Base-by-base conservation (phyloP, 1,140 invertebrate species). In the Pygmarrhopalites habei region DNA sequence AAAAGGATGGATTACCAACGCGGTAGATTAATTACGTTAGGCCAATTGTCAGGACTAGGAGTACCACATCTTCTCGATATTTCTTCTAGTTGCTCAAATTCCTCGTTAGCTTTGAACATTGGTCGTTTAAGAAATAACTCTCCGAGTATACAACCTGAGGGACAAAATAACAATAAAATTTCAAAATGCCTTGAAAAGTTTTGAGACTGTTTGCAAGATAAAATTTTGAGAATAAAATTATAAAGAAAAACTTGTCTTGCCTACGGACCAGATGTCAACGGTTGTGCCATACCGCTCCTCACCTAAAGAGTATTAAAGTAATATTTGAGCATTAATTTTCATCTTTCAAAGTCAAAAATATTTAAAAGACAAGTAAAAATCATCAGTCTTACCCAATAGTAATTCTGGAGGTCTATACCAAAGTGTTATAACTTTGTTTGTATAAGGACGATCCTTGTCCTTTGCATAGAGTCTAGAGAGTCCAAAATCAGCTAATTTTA, bases 201-300 rank as follows among this genome's bases (percentile, higher is more conserved):
- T n/a, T n/a, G n/a, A n/a, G n/a, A n/a, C n/a, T n/a, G n/a, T n/a
- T n/a, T n/a, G n/a, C n/a, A n/a, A n/a, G n/a, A n/a, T n/a, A n/a
- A n/a, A n/a, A n/a, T n/a, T n/a, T n/a, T n/a, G n/a, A n/a, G n/a
- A n/a, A n/a, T n/a, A n/a, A n/a, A n/a, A n/a, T n/a, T n/a, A n/a
- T n/a, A n/a, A n/a, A n/a, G n/a, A n/a, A n/a, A n/a, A n/a, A n/a
- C n/a, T n/a, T n/a, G n/a, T n/a, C n/a, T n/a, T n/a, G n/a, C n/a
- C n/a, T n/a, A n/a, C n/a, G n/a, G 94, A 97, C 97, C 97, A 99
- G 14, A 99, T 90, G 79, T 99, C 97, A 70, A 99, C 95, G 0
- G 95, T 88, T 14, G 96, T 92, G 0, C 94, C 95, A 77, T 99
- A 99, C 59, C 93, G 82, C 78, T 99, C 95, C 77, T 98, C 95